phyloP scores from a whole-genome alignment of 2,888 invertebrate species.

The Eutolmus rufibarbis region DNA sequence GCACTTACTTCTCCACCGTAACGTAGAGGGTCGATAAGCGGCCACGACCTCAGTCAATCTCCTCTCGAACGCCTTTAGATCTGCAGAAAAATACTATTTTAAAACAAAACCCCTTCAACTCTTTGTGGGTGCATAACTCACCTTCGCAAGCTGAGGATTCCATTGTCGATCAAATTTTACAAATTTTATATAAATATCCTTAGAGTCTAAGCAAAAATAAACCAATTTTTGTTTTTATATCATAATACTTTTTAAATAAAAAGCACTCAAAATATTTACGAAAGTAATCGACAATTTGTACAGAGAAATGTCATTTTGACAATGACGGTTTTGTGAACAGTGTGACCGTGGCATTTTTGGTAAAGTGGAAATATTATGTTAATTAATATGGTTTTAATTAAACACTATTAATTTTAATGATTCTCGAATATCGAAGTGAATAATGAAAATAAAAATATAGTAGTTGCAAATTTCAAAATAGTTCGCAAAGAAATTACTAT shows the following conservation, averaged over 20 bases:
- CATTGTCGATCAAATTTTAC: conserved; percentile 56
- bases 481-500: neutral
- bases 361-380: neutral
- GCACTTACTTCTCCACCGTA: conserved; percentile 91
- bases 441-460: neutral
- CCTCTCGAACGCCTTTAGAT: conserved; percentile 97
- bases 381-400: neutral
- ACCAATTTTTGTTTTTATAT: neutral
- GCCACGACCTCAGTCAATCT: conserved; percentile 96
- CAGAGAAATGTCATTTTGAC: conserved; percentile 12
- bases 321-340: neutral
- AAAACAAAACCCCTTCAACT: conserved; percentile 7
- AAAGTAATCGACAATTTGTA: neutral
- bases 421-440: neutral
- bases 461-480: neutral
- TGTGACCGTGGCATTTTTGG: neutral
- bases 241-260: conserved; percentile 2
- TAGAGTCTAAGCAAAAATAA: neutral
- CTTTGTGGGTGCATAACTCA: conserved; percentile 58
- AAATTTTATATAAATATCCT: neutral
- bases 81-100: conserved; percentile 62
- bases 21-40: conserved; percentile 91
- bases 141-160: conserved; percentile 94
- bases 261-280: neutral
- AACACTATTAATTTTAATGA: neutral